phyloP scores from a whole-genome alignment of 2,113 vertebrate genomes.

The Setophaga coronata region DNA sequence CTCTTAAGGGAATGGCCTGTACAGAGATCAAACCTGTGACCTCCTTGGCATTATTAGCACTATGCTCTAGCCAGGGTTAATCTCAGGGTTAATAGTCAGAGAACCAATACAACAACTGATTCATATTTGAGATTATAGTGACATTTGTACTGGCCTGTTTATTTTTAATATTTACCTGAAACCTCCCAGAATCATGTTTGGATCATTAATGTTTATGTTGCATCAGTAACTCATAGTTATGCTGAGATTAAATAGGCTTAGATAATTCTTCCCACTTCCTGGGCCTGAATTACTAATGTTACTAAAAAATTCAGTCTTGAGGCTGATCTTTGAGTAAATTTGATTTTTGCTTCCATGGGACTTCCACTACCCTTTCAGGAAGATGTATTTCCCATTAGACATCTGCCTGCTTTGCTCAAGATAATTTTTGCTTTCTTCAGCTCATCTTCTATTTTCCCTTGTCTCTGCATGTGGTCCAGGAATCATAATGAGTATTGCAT shows the following conservation, averaged over 20 bases:
- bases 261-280: not conserved
- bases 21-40: not conserved
- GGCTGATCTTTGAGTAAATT: not conserved
- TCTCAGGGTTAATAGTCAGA: not conserved
- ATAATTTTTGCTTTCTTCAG: constrained; percentile 8
- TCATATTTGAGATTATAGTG: not conserved
- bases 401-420: not conserved
- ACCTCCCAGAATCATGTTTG: not conserved
- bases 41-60: not conserved
- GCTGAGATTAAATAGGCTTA: not conserved
- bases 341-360: not conserved
- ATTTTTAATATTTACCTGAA: not conserved
- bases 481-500: not conserved
- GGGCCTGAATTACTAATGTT: not conserved
- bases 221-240: not conserved
- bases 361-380: not conserved
- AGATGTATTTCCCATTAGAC: not conserved
- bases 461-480: not conserved
- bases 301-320: not conserved
- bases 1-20: not conserved
- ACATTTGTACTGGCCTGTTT: not conserved
- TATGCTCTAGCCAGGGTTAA: not conserved
- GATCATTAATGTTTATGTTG: not conserved
- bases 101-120: not conserved
- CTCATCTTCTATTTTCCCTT: not conserved